Percentiles rank a stretch among this genome's conserved stretches.
These are phyloP conservation scores for Andrena haemorrhoa DNA, from an alignment of 2,888 invertebrate genomes.

Conservation along the genomic window DNA sequence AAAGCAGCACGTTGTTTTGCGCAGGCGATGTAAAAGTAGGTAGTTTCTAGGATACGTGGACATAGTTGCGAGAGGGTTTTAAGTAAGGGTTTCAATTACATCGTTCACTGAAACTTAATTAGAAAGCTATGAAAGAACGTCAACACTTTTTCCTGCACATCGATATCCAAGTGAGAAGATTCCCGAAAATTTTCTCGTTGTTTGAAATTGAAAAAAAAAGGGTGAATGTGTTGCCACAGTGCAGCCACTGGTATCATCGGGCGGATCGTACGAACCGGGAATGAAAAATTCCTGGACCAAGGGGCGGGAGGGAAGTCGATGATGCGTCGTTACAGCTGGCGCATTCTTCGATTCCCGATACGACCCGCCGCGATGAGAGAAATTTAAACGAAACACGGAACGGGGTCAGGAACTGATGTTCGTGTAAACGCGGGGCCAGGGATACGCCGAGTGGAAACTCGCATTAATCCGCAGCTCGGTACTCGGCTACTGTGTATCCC, in stretches of 20 bases:
- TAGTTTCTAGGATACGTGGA: too few species aligned
- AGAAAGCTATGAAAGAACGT: too few species aligned
- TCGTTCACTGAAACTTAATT: too few species aligned
- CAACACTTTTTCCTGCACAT: too few species aligned
- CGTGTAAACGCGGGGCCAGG: conserved; percentile 45
- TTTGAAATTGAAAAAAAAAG: neutral
- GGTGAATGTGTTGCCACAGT: neutral
- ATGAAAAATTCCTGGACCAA: conserved; percentile 41
- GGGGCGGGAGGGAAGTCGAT: conserved; percentile 29
- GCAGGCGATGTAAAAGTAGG: too few species aligned
- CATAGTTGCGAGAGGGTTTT: too few species aligned
- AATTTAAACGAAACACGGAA: conserved; percentile 57
- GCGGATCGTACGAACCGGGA: conserved; percentile 15
- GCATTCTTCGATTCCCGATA: conserved; percentile 54
- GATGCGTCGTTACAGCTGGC: conserved; percentile 47
- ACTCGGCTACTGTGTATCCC: conserved; percentile 41
- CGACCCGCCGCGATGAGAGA: conserved; percentile 37
- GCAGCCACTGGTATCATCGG: neutral
- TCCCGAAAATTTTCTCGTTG: neutral
- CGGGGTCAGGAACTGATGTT: conserved; percentile 59
- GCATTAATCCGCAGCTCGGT: conserved; percentile 63
- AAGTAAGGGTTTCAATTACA: too few species aligned
- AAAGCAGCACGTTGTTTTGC: too few species aligned
- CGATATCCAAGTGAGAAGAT: too few species aligned
- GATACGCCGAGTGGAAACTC: conserved; percentile 57